phyloP scores from a whole-genome alignment of 2,797 vertebrate genomes.

The Onychomys leucogaster region DNA sequence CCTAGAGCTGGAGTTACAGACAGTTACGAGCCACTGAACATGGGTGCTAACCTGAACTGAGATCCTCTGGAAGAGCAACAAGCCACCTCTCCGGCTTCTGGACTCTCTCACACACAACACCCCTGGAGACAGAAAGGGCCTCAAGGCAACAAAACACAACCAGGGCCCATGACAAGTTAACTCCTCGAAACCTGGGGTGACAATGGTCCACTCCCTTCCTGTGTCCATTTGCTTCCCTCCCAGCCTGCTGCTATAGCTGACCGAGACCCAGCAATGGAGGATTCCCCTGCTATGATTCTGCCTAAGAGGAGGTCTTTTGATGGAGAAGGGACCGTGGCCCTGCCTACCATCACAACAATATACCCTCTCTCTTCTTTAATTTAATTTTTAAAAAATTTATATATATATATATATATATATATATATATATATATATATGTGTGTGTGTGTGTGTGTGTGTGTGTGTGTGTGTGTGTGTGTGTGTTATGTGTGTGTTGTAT shows the following conservation, averaged over 20 bases:
- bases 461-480: not conserved
- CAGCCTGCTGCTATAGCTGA: not conserved
- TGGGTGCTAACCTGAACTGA: too few relatives aligned
- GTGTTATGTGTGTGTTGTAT: too few relatives aligned
- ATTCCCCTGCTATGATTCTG: slow-evolving; percentile 24
- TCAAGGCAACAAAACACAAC: not conserved
- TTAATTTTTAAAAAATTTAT: not conserved
- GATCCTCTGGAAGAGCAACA: not conserved
- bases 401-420: too few relatives aligned
- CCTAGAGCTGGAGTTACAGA: not conserved
- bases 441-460: too few relatives aligned
- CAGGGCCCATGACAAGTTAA: not conserved
- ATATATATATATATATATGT: too few relatives aligned
- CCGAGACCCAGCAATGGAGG: not conserved
- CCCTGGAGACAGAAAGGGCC: not conserved
- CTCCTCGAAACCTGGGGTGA: not conserved
- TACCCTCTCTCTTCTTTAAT: not conserved
- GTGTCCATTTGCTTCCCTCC: too few relatives aligned
- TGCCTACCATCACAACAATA: not conserved
- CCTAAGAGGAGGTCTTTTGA: not conserved
- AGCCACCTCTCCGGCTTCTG: not conserved
- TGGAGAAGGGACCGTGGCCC: not conserved
- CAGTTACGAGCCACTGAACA: not conserved
- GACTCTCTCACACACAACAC: not conserved
- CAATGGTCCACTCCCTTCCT: not conserved